Base-by-base conservation (phyloP, 2,113 vertebrate genomes). In the Hippocampus abdominalis region DNA sequence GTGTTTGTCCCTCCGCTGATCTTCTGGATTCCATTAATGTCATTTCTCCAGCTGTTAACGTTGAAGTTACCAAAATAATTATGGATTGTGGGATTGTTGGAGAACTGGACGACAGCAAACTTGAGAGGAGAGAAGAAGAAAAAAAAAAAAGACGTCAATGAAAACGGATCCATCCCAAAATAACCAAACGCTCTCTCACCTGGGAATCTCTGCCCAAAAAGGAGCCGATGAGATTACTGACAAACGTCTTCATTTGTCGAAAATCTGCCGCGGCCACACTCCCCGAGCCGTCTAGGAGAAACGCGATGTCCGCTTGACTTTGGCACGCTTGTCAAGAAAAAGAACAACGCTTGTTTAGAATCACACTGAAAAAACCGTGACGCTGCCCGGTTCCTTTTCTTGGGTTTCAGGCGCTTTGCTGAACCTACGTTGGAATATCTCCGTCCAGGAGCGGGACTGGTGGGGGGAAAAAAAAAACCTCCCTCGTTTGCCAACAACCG, bases 271-370 rank as follows among this genome's bases (percentile, higher is more conserved):
- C 0, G 0, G 0, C 0, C 1, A 93, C 86, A 48, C 92, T 92
- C 12, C 88, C 87, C 27, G 91, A 92, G 15, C 91, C 90, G 61
- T 93, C 91, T 70, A 92, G 48, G 3, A 93, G 78, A 80, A 92
- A 90, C 7, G 87, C 90, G 20, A 92, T 90, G 53, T 92, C 92
- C 49, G 84, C 76, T 68, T 56, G 2, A 8, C 3, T 13, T 23
- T 9, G 74, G 44, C 91, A 93, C 1, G 81, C 91, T 93, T 32
- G 80, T 72, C 23, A 68, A 49, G 64, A 29, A 72, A 10, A 36
- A 78, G 3, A 70, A 61, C 10, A 15, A 36, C 32, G 32, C 32
- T 36, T 5, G 32, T 36, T 36, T 36, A 36, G 32, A 36, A 36
- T 36, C 32, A 1, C 32, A 36, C 32, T 36, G 32, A 36, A 36